Evolutionary conservation across 2,113 vertebrate species (phyloP).

Genomic region (Urocitellus parryii): DNA sequence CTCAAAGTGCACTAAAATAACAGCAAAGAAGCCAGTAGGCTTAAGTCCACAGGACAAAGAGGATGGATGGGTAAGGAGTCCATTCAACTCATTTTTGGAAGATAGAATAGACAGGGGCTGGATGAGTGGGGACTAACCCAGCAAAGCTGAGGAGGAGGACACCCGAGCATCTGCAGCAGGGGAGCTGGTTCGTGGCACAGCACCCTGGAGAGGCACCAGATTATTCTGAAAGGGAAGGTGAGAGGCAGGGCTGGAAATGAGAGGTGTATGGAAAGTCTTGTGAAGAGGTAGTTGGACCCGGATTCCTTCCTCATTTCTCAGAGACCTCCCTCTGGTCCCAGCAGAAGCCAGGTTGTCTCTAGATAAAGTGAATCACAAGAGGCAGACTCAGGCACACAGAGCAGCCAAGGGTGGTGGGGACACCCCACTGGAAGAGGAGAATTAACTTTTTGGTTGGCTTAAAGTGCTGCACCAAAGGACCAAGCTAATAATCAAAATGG

Average conservation of each 20-base stretch:
- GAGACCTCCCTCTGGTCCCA: neutral
- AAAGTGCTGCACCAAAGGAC: neutral
- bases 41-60: neutral
- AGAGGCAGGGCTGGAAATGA: neutral
- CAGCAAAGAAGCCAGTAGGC: neutral
- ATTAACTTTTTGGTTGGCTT: neutral
- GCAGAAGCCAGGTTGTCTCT: neutral
- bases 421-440: neutral
- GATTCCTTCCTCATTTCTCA: neutral
- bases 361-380: neutral
- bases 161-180: neutral
- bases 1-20: conserved; percentile 8
- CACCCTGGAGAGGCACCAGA: neutral
- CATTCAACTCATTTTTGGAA: neutral
- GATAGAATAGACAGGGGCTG: neutral
- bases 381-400: neutral
- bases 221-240: neutral
- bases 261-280: neutral
- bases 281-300: neutral
- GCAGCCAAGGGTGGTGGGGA: neutral
- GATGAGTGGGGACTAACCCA: neutral
- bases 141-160: neutral
- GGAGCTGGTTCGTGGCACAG: neutral
- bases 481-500: neutral
- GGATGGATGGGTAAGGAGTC: neutral